phyloP scores from a whole-genome alignment of 2,888 invertebrate genomes.

The Pardosa pseudoannulata region DNA sequence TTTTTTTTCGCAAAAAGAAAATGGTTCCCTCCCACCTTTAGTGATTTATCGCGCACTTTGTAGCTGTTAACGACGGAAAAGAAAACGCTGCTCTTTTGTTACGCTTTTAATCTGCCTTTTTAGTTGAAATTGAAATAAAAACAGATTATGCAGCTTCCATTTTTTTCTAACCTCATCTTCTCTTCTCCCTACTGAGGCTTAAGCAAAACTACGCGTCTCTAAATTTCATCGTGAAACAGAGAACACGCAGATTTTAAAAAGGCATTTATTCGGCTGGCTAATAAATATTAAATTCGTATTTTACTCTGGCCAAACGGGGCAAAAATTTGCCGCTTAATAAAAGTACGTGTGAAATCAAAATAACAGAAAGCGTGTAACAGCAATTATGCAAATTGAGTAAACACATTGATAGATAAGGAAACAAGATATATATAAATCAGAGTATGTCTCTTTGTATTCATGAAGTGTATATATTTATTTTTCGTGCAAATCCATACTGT shows the following conservation, averaged over 20 bases:
- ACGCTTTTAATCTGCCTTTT: constrained; percentile 48
- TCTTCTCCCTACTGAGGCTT: neutral
- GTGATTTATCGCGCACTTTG: constrained; percentile 70
- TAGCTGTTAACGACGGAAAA: constrained; percentile 66
- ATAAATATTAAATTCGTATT: no score
- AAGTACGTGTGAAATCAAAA: no score
- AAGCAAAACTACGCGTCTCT: neutral
- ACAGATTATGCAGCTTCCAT: constrained; percentile 41
- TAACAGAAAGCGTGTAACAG: no score
- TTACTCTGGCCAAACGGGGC: no score
- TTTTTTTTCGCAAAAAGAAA: constrained; percentile 15
- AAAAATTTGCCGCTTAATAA: no score
- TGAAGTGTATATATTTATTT: no score
- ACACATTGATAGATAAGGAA: no score
- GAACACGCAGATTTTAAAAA: neutral
- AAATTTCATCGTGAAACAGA: neutral
- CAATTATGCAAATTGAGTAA: no score
- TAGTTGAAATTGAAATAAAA: constrained; percentile 67
- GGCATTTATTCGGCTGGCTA: no score
- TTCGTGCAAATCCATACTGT: no score
- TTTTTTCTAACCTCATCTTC: neutral
- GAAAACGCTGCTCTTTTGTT: constrained; percentile 47
- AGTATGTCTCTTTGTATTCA: no score
- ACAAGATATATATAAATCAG: no score
- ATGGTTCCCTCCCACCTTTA: constrained; percentile 43